Evolutionary conservation across 1,140 invertebrate genomes (phyloP), one percentile per base, ranked within the genome.

Genomic region (Pollicipes pollicipes): DNA sequence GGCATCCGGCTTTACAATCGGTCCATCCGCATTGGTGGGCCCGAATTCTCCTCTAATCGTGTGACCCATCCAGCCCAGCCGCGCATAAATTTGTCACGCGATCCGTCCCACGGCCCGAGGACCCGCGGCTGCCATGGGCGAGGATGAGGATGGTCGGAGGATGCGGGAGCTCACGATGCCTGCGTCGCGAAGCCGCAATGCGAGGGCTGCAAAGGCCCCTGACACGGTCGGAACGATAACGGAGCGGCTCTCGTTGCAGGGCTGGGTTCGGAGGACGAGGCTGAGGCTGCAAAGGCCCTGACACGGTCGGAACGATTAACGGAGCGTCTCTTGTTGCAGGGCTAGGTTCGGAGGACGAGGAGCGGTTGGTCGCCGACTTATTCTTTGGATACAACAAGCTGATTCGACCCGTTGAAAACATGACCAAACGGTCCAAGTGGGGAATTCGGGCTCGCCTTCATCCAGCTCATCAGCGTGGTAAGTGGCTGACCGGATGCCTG

Each of bases 371-470:
- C 69, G 86, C 93, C 75, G 93, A 98, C 83, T 85, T 99, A 69
- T 98, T 99, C 83, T 87, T 93, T 77, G 95, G 95, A 73, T 99
- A 99, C 86, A 99, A 99, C 83, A 96, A 97, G 79, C 87, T 99
- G 68, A 98, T 99, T 79, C 86, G 97, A 77, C 97, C 97, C 45
- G 97, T 99, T 71, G 88, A 93, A 81, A 95, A 97, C 80, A 95
- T 96, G 87, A 97, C 92, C 90, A 97, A 81, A 96, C 94, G 80
- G 91, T 99, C 72, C n/a, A n/a, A 89, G 92, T 80, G 94, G 99
- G 73, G 85, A 89, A 77, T 98, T 99, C 82, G 94, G 93, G 73
- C 85, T 99, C 69, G 95, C 95, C 73, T 94, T 99, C 79, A 95
- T 98, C 75, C 95, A 99, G 82, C 88, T 99, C 73, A 99, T 99